Evolutionary conservation across 2,888 invertebrate species (phyloP), one percentile per base, ranked within the genome.

Genomic region (Rutpela maculata): DNA sequence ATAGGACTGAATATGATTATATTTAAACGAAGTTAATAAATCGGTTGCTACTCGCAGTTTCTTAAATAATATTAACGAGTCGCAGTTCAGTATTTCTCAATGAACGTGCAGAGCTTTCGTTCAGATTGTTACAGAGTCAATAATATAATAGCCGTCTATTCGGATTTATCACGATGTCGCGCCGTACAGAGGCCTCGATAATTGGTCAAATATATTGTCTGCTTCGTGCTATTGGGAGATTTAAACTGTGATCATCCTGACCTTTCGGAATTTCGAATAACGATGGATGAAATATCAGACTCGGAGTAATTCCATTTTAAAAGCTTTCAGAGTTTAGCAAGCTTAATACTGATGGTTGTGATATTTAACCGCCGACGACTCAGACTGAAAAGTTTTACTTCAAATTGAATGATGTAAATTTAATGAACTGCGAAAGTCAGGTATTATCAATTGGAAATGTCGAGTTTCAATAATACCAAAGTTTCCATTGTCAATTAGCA

Each of bases 121-220:
- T 75, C 82, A 84, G 82, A 85, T 85, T 84, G 86, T 86, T 86
- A 86, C 82, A 77, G 82, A 84, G 84, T 85, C 86, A 87, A 88
- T 88, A 87, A 88, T 43, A 88, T 88, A 88, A 88, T 88, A 86
- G 88, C 86, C 84, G 86, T 87, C 87, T 84, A 79, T 80, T 80
- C 77, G 86, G 85, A 88, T 88, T 88, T 88, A 88, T 88, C 88
- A 88, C 88, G 88, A 86, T 85, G 87, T 86, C 86, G 82, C 84
- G 82, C 81, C 81, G 83, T 82, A 81, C 83, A 80, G 84, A 82
- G 81, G 80, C 83, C 81, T 82, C 85, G 86, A 86, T 88, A 88
- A 88, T 88, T 88, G 88, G 88, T 88, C 87, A 88, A 88, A 88
- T 88, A 88, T 88, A 88, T 88, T 85, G 87, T 86, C 86, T 84